These are phyloP conservation scores for Isichthys henryi DNA, from an alignment of 2,113 vertebrate species.

Conservation along the genomic window DNA sequence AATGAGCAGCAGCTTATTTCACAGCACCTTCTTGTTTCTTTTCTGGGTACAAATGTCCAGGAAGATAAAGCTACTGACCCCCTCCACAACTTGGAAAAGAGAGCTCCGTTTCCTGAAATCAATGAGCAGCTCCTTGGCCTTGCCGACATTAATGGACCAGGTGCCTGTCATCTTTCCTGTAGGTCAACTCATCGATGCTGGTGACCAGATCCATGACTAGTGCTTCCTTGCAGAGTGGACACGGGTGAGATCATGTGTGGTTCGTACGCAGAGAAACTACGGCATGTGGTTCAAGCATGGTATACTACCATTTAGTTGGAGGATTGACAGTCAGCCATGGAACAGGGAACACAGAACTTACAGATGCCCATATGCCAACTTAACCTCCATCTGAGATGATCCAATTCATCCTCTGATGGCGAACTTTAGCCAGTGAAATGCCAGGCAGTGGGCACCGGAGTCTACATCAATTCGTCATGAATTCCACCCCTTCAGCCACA, in stretches of 20 bases:
- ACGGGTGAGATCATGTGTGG: not conserved
- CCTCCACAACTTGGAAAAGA: not conserved
- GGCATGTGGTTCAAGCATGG: not conserved
- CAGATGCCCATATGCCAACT: not conserved
- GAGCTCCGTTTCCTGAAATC: not conserved
- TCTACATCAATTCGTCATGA: not conserved
- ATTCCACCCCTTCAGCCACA: not conserved
- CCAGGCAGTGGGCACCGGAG: not conserved
- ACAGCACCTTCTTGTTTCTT: not conserved
- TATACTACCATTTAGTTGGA: not conserved
- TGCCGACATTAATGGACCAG: not conserved
- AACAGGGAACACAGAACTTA: not conserved
- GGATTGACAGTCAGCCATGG: not conserved
- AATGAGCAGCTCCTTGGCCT: not conserved
- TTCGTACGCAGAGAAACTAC: not conserved
- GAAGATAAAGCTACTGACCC: not conserved
- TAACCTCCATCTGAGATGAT: not conserved
- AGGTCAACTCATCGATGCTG: not conserved
- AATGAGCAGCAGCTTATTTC: not conserved
- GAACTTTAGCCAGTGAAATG: not conserved
- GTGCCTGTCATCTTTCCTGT: not conserved
- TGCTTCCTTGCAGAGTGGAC: not conserved
- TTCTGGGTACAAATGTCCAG: not conserved
- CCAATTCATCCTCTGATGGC: not conserved
- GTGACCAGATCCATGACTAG: not conserved